These are phyloP conservation scores for Kradibia gibbosae DNA, from an alignment of 1,140 invertebrate species.

Conservation along the genomic window DNA sequence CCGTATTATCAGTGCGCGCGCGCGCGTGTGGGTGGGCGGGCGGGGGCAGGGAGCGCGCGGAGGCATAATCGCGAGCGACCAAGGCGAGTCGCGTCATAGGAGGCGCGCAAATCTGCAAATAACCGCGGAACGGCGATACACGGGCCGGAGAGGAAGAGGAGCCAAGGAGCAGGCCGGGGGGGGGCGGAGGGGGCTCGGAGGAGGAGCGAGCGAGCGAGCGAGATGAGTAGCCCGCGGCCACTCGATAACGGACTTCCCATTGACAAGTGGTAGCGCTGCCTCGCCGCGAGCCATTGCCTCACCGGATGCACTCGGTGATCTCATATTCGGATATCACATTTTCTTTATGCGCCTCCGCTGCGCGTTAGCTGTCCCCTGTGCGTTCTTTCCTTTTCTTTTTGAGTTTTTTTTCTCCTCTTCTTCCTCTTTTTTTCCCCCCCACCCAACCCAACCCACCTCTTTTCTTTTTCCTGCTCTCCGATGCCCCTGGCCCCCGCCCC, in stretches of 20 bases:
- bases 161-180: neutral
- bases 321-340: conserved; percentile 59
- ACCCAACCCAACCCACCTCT: too few species aligned
- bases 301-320: conserved; percentile 63
- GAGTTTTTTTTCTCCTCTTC: too few species aligned
- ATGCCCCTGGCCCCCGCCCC: too few species aligned
- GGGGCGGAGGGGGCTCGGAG: neutral
- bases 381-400: too few species aligned
- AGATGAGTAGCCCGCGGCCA: conserved; percentile 46
- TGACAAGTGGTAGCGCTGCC: conserved; percentile 57
- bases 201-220: neutral
- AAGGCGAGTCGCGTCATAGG: too few species aligned
- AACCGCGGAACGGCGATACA: neutral
- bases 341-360: conserved; percentile 16
- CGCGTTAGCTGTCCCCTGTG: too few species aligned
- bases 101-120: too few species aligned
- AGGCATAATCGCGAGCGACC: neutral
- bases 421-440: too few species aligned
- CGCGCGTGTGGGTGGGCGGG: too few species aligned
- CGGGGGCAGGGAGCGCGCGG: neutral
- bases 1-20: too few species aligned
- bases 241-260: conserved; percentile 69
- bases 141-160: neutral
- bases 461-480: too few species aligned
- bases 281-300: conserved; percentile 42